A percentile compares a stretch with the other conserved stretches of the same genome.
Conservation (phyloP, 1,140 invertebrate genomes). For the Philotrypesis tridentata region DNA sequence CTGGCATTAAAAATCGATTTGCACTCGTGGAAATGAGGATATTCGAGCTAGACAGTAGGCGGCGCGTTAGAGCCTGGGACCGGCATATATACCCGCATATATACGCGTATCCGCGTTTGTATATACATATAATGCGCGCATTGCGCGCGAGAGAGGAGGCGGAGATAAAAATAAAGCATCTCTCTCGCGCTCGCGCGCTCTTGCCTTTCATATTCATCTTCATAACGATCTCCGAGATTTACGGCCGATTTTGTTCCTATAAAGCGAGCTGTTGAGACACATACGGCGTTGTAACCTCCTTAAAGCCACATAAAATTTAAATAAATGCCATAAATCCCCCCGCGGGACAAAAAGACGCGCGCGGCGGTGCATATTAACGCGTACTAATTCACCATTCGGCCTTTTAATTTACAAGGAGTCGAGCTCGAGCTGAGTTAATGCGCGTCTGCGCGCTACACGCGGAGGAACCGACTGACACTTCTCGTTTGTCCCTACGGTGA, state of each 20-base stretch:
- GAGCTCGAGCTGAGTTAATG: not conserved
- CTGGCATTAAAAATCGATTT: not conserved
- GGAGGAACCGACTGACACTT: not conserved
- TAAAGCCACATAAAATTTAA: not conserved
- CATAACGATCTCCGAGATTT: not conserved
- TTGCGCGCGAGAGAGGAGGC: not conserved
- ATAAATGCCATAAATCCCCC: not conserved
- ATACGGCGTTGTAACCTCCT: not conserved
- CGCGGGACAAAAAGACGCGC: not conserved
- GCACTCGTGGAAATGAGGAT: not conserved
- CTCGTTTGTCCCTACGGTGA: not conserved
- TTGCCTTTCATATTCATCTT: not conserved
- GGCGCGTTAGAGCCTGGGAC: not conserved
- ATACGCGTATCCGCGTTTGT: not conserved
- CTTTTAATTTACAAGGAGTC: not conserved
- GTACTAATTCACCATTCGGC: not conserved
- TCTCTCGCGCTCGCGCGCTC: no score
- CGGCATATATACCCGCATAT: no score
- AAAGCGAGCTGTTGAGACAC: not conserved
- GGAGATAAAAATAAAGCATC: not conserved
- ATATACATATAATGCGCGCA: no score
- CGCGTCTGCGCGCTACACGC: no score
- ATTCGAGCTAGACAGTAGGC: not conserved
- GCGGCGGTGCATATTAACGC: not conserved
- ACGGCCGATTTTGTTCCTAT: not conserved